Evolutionary conservation across 2,797 vertebrate species (phyloP).

Genomic region (Siniperca obscura): DNA sequence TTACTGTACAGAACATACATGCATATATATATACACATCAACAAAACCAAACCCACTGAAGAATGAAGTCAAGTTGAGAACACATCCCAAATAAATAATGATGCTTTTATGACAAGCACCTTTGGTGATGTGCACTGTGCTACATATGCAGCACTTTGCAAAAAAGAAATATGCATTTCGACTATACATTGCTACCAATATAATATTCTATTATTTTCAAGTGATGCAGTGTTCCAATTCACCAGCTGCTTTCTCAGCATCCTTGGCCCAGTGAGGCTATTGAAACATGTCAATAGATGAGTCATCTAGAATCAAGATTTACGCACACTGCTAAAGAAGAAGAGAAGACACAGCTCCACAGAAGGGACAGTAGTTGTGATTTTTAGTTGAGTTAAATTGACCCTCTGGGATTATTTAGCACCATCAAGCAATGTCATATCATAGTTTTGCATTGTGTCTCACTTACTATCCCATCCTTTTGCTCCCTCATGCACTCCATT

Average conservation of each 20-base stretch:
- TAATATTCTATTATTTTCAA: conserved; percentile 28
- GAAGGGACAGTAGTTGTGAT: conserved; percentile 16
- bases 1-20: conserved; percentile 30
- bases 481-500: conserved; percentile 14
- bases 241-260: conserved; percentile 29
- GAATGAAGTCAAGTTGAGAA: conserved; percentile 27
- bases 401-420: conserved; percentile 17
- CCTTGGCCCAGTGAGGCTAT: conserved; percentile 25
- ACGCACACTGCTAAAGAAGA: conserved; percentile 21
- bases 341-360: conserved; percentile 9
- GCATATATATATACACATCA: conserved; percentile 14
- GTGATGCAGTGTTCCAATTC: conserved; percentile 21
- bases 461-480: conserved; percentile 26
- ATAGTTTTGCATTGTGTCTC: conserved; percentile 12
- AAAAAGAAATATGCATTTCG: not conserved
- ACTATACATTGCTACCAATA: not conserved
- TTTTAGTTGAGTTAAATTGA: conserved; percentile 47
- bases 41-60: conserved; percentile 32
- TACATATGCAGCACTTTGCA: conserved; percentile 4
- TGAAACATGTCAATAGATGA: conserved; percentile 51
- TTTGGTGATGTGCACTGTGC: not conserved
- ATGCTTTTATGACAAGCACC: conserved; percentile 29
- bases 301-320: conserved; percentile 47
- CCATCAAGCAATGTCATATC: conserved; percentile 20
- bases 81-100: conserved; percentile 15